Base-by-base conservation (phyloP, 2,113 vertebrate genomes). In the Octodon degus region DNA sequence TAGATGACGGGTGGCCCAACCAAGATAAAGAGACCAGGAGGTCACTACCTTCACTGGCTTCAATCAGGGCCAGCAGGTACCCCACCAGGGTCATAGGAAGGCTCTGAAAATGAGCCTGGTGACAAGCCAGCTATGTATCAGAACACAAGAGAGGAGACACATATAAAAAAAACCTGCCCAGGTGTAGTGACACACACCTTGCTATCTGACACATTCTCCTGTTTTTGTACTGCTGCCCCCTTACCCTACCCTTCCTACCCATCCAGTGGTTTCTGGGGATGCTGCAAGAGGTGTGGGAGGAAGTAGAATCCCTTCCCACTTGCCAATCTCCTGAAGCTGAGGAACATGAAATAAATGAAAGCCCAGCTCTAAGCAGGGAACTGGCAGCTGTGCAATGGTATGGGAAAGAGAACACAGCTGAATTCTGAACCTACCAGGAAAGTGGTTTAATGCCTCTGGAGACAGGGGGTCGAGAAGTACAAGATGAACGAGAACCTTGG, bases 401-500 rank as follows among this genome's bases (percentile, higher is more conserved):
- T 0, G 2, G 40, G 8, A 2, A 17, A 34, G 67, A 20, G 16
- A 37, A 60, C 24, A 47, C 53, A 47, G 67, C 13, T n/a, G 37
- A 55, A 50, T n/a, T 1, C 30, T 55, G 1, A 1, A 4, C 16
- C 30, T 11, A 30, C 1, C 19, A 20, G 72, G 30, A 84, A 60
- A 40, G 67, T 6, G 11, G 55, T 27, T 24, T 43, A 19, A 67
- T 25, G n/a, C 81, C 53, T 92, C 77, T 7, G 17, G 17, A 58
- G 47, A 34, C 24, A 77, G 2, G 58, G 37, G 0, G 0, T 40
- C 5, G 0, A 14, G 17, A n/a, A 34, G 53, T 9, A 13, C 20
- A 32, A 47, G 80, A 47, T 13, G 32, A 91, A 72, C 63, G 43
- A 58, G 63, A 50, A 84, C 47, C 58, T 43, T 13, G 55, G 68